phyloP scores from a whole-genome alignment of 1,140 invertebrate species.

The Mamestra configurata region DNA sequence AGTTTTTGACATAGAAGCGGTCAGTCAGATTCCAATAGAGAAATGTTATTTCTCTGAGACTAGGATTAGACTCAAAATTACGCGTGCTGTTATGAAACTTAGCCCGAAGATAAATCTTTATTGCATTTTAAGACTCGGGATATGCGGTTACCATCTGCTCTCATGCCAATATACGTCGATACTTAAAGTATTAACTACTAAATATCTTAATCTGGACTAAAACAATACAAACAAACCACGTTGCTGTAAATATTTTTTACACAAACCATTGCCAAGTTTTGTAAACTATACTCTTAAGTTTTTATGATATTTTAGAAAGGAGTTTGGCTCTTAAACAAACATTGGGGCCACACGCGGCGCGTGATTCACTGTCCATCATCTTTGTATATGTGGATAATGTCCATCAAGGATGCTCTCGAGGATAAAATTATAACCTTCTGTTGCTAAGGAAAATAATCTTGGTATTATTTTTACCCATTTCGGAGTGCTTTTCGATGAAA shows the following conservation, averaged over 20 bases:
- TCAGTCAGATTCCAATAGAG: neutral
- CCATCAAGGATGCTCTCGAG: constrained; percentile 37
- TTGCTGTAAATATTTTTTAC: constrained; percentile 35
- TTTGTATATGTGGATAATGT: constrained; percentile 35
- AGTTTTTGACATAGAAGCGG: neutral
- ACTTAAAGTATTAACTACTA: constrained; percentile 14
- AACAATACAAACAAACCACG: constrained; percentile 28
- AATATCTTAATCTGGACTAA: constrained; percentile 27
- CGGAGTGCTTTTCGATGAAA: neutral
- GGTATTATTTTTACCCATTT: neutral
- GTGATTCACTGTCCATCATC: constrained; percentile 51
- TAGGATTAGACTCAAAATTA: neutral
- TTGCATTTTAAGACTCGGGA: constrained; percentile 32
- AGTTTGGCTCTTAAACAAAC: constrained; percentile 57
- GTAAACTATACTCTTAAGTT: constrained; percentile 38
- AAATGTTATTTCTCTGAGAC: neutral
- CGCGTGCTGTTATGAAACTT: neutral
- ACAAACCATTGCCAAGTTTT: constrained; percentile 51
- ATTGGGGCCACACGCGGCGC: constrained; percentile 54
- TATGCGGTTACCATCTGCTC: constrained; percentile 37
- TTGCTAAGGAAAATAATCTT: neutral
- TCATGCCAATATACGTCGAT: constrained; percentile 17
- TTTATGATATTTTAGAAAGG: constrained; percentile 57
- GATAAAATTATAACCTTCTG: constrained; percentile 22
- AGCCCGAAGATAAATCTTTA: constrained; percentile 7